A percentile compares a stretch with the other conserved stretches of the same genome.
Evolutionary conservation across 2,797 vertebrate species (phyloP).

Genomic region (Sebastes kiyomatsui): DNA sequence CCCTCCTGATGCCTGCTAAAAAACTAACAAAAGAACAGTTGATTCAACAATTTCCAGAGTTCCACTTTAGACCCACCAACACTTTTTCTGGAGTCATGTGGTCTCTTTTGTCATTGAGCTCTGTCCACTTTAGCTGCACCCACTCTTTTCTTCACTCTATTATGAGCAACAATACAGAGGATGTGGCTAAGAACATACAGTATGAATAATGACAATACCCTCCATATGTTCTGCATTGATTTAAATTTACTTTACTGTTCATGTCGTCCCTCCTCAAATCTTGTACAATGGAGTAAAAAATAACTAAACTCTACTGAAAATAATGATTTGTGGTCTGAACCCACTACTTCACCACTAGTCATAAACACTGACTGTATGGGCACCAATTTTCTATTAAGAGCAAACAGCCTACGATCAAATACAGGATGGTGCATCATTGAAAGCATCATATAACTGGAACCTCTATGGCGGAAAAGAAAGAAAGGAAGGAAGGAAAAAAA

Average conservation of each 20-base stretch:
- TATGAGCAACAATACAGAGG: constrained; percentile 10
- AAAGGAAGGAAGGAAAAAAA: background rate
- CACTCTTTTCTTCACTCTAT: background rate
- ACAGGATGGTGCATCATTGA: constrained; percentile 13
- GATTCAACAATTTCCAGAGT: constrained; percentile 70
- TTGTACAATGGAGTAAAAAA: background rate
- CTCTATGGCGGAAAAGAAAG: background rate
- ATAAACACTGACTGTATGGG: background rate
- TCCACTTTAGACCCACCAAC: constrained; percentile 34
- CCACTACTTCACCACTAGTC: background rate
- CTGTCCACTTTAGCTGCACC: constrained; percentile 14
- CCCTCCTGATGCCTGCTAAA: constrained; percentile 64
- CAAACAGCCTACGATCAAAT: constrained; percentile 11
- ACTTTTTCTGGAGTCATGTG: constrained; percentile 25
- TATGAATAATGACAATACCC: background rate
- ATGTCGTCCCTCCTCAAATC: background rate
- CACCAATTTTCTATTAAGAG: background rate
- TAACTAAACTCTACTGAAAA: background rate
- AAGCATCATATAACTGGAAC: constrained; percentile 7
- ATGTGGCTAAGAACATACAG: background rate
- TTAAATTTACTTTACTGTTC: background rate
- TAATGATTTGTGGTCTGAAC: background rate
- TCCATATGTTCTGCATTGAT: background rate
- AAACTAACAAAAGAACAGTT: constrained; percentile 65
- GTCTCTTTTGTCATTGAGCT: constrained; percentile 51